These are phyloP conservation scores for Herpailurus yagouaroundi DNA, from an alignment of 2,113 vertebrate genomes.

Conservation along the genomic window DNA sequence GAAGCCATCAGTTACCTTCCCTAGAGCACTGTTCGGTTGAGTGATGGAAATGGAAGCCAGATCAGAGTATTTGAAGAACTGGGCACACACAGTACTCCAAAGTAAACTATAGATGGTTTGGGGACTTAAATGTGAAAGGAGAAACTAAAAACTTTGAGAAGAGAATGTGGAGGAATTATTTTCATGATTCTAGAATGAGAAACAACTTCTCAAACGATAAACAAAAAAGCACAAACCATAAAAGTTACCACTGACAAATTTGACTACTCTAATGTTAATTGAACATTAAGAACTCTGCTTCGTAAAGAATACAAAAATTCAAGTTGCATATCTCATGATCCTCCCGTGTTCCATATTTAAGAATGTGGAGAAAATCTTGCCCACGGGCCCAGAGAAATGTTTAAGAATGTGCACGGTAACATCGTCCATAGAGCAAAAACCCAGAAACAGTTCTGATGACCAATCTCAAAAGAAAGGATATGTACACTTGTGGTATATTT, in stretches of 20 bases:
- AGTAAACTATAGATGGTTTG: neutral
- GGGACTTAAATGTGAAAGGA: neutral
- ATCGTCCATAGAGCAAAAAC: neutral
- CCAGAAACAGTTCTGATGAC: neutral
- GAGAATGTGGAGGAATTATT: neutral
- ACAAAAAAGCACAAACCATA: neutral
- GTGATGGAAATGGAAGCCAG: neutral
- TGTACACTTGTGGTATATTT: neutral
- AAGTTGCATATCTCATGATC: neutral
- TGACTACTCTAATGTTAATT: neutral
- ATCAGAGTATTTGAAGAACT: neutral
- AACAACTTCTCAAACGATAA: neutral
- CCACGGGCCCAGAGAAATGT: neutral
- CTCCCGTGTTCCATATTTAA: neutral
- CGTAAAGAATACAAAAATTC: neutral
- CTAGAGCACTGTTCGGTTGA: neutral
- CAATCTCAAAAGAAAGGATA: neutral
- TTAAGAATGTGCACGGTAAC: neutral
- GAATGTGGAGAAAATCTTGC: neutral
- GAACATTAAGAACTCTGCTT: neutral
- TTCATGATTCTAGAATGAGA: slow-evolving; percentile 13
- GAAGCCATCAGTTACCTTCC: neutral
- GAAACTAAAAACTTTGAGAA: neutral
- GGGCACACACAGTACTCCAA: neutral
- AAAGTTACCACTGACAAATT: neutral